Percentiles rank a stretch among this genome's conserved stretches.
Conservation (phyloP, 2,113 vertebrate genomes). For the Glaucidium brasilianum region DNA sequence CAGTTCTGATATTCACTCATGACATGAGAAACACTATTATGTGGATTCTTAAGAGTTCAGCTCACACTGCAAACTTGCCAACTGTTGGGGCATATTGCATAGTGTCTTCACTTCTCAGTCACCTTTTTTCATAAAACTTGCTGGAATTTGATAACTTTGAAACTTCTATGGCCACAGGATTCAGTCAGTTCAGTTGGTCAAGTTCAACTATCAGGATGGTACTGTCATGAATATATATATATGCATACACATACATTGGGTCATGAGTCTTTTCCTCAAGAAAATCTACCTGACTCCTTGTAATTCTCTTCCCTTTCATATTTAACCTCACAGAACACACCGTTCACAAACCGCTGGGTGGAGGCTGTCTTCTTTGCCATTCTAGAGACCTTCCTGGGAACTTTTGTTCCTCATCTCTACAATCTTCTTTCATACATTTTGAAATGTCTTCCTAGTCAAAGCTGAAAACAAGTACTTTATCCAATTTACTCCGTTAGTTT, state of each 20-base stretch:
- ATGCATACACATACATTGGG: rapidly evolving
- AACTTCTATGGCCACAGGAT: not conserved
- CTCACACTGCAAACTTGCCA: not conserved
- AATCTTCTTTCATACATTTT: not conserved
- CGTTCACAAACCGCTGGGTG: not conserved
- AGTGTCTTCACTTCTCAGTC: not conserved
- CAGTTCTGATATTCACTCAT: not conserved
- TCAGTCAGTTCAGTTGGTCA: not conserved
- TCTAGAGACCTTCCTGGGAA: not conserved
- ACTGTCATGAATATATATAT: not conserved
- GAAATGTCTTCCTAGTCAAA: not conserved
- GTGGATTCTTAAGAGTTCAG: not conserved
- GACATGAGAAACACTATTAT: not conserved
- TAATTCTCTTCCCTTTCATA: not conserved
- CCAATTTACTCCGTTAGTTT: not conserved
- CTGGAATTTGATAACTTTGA: not conserved
- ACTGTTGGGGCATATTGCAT: not conserved
- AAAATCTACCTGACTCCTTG: not conserved
- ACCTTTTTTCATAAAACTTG: not conserved
- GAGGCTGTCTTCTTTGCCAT: not conserved
- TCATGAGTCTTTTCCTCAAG: not conserved
- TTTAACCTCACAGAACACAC: not conserved
- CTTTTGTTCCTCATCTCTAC: not conserved
- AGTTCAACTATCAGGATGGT: not conserved
- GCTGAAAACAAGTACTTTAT: not conserved